Base-by-base conservation (phyloP, 1,140 invertebrate species). In the Rhopalosiphum maidis region DNA sequence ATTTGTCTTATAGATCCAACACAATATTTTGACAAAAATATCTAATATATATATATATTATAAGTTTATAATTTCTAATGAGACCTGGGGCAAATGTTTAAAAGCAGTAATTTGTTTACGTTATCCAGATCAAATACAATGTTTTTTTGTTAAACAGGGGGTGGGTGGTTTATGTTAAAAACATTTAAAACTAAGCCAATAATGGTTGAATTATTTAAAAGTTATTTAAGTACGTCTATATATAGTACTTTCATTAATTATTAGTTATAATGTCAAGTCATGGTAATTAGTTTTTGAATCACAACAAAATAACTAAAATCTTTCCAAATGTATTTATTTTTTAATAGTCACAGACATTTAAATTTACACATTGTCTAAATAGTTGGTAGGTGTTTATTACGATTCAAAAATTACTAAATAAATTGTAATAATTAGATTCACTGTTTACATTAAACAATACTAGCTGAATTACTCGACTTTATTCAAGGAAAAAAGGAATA, bases 1-100 rank as follows among this genome's bases (percentile, higher is more conserved):
- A 90, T 90, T 90, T 68, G 54, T 90, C 89, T 68, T 43, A 68
- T 68, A 90, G 11, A 60, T 15, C 9, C 55, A 15, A 90, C 51
- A n/a, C 55, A 25, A 46, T 41, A 41, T 35, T 60, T 46, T 68
- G 37, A 90, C 89, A 25, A 68, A 90, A 90, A 90, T 90, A 90
- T 68, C 55, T n/a, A 46, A 51, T 55, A 55, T 89, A 23, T 48
- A 87, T 48, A 87, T 51, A 22, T 23, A 90, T 60, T n/a, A 90
- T 25, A n/a, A 35, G 22, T 23, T 23, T 60, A 37, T 60, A 90
- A 68, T 90, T 68, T 68, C 68, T 90, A 90, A n/a, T 41, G 46
- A 89, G 35, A 55, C 25, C 35, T 55, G 35, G 6, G 23, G 9
- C 1, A 41, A 90, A 68, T 90, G 55, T 68, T 68, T 90, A 90